Evolutionary conservation across 2,888 invertebrate species (phyloP), one percentile per base, ranked within the genome.

Genomic region (Zeuzera pyrina): DNA sequence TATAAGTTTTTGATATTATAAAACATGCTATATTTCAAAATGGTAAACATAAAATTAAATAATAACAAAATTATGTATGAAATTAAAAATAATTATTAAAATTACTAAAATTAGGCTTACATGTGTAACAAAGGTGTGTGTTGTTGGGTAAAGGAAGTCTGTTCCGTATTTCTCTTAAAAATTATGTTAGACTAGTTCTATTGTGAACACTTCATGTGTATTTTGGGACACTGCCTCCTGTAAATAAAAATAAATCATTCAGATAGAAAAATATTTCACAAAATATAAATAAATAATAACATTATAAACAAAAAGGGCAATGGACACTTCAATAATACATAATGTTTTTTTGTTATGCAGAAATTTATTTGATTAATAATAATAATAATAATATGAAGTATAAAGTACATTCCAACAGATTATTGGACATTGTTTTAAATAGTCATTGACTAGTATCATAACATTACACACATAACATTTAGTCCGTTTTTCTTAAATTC

Each of bases 201-300:
- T 24, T 56, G 70, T 58, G 54, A 66, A 69, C 58, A 79, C 78
- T 77, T 81, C 81, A 83, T 64, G 81, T 81, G 69, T 83, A 83
- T 77, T 83, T 81, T 71, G 83, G 83, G 71, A 79, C 70, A 78
- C 81, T 74, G 78, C 67, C 69, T 63, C 81, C 83, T 83, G 83
- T 40, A 81, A 83, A 76, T 63, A 73, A 61, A 51, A 49, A 43
- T 36, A 43, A 38, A 38, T 24, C 43, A 40, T 41, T 34, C n/a
- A n/a, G n/a, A 25, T 11, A 11, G 23, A 23, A 19, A n/a, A n/a
- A n/a, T n/a, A n/a, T n/a, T n/a, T n/a, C n/a, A n/a, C 19, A 5
- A 19, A 19, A 19, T 19, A 31, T 33, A 31, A 36, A 30, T 42
- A 35, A 38, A 42, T 38, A 39, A 40, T 39, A 35, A 37, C 36